Percentiles rank a stretch among this genome's conserved stretches.
Evolutionary conservation across 2,113 vertebrate species (phyloP).

Genomic region (Porphyrio hochstetteri): DNA sequence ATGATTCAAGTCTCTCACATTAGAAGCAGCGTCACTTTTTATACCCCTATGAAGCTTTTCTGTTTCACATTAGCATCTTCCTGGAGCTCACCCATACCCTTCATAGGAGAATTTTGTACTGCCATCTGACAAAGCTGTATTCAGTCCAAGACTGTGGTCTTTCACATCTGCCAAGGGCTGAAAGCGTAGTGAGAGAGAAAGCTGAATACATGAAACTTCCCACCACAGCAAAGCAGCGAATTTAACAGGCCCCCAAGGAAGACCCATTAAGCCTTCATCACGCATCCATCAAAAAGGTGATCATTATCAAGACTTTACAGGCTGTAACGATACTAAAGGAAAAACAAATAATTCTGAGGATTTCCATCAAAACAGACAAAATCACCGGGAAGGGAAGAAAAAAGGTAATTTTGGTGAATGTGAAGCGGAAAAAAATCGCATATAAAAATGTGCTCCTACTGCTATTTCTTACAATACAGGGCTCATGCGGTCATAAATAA

Average conservation of each 20-base stretch:
- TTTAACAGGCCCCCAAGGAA: not conserved
- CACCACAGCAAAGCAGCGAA: not conserved
- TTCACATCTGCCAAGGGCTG: slow-evolving; percentile 16
- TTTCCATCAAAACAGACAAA: not conserved
- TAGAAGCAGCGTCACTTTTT: not conserved
- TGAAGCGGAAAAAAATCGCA: not conserved
- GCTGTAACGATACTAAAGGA: not conserved
- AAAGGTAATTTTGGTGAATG: not conserved
- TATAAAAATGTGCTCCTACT: not conserved
- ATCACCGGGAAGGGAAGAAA: not conserved
- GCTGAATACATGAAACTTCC: not conserved
- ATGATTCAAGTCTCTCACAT: not conserved
- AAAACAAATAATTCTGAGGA: not conserved
- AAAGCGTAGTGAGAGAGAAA: not conserved
- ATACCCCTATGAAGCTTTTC: not conserved
- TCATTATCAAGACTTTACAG: not conserved
- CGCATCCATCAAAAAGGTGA: not conserved
- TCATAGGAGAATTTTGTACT: not conserved
- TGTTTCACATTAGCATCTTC: slow-evolving; percentile 29
- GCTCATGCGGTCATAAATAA: not conserved
- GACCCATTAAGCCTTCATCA: not conserved
- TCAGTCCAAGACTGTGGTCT: slow-evolving; percentile 2
- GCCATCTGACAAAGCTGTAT: slow-evolving; percentile 51
- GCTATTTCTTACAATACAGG: not conserved
- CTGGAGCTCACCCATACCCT: slow-evolving; percentile 17